Conservation (phyloP, 1,140 invertebrate species). For the Yoshiicerus persimilis region DNA sequence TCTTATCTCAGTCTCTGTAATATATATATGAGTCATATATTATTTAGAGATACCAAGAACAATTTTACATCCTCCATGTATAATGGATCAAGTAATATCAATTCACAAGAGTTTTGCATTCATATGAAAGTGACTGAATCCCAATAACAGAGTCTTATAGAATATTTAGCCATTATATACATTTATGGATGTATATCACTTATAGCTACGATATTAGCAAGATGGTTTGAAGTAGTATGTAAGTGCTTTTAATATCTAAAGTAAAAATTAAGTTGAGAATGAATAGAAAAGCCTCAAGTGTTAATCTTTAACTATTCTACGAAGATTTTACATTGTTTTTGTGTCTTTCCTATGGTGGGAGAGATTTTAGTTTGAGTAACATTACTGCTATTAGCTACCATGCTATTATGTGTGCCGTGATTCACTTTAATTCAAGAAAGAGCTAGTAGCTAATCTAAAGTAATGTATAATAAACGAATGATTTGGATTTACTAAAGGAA, state of each 20-base stretch:
- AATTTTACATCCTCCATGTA: not conserved
- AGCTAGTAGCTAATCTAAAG: not conserved
- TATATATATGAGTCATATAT: too few relatives aligned
- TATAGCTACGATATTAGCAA: not conserved
- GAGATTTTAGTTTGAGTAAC: not conserved
- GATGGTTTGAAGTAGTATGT: not conserved
- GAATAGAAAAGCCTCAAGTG: not conserved
- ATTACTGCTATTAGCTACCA: not conserved
- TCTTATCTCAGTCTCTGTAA: not conserved
- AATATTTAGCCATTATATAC: too few relatives aligned
- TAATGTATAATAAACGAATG: not conserved
- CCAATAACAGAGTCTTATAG: too few relatives aligned
- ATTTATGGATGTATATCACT: too few relatives aligned
- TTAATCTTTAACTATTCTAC: not conserved
- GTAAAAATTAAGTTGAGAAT: not conserved
- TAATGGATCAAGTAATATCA: not conserved
- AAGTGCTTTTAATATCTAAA: not conserved
- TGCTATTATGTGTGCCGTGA: not conserved
- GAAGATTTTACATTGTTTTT: not conserved
- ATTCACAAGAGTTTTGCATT: not conserved
- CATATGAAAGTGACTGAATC: too few relatives aligned
- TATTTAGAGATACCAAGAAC: too few relatives aligned
- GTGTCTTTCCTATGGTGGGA: not conserved
- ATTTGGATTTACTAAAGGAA: not conserved
- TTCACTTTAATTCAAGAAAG: not conserved